Base-by-base conservation (phyloP, 2,113 vertebrate species). In the Enhydra lutris region DNA sequence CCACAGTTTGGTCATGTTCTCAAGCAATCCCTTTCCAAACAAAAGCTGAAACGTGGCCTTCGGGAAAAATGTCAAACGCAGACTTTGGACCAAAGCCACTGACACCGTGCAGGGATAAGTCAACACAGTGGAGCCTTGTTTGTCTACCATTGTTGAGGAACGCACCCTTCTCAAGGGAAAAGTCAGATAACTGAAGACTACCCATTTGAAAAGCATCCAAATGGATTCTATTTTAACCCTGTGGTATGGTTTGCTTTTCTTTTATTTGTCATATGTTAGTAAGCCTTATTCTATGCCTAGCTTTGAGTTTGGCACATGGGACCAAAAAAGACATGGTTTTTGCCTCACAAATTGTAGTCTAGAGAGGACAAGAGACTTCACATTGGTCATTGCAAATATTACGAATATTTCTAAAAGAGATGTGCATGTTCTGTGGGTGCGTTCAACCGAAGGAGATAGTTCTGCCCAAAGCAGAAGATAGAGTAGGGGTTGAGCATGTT, bases 11-110 rank as follows among this genome's bases (percentile, higher is more conserved):
- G 50, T 86, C 93, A 9, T 93, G 50, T 84, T 91, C 84, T 89
- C 94, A 94, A 69, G 63, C 87, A 97, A 94, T 97, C 94, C 83
- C 52, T 96, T 97, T 92, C 57, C 92, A 98, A 97, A 97, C 89
- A 96, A 97, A 97, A 97, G 71, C 95, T 95, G 63, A 67, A 76
- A 86, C 4, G 12, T 91, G 93, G 96, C 86, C 89, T 97, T 93
- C 20, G 14, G 91, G 84, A 47, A 84, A 97, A 97, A 98, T 97
- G 96, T 98, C 97, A 97, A 89, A 82, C 52, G 65, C 78, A 94
- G 67, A 91, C 73, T 85, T 92, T 42, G 80, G 65, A 50, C 39
- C 93, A 92, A 82, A 95, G 92, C 82, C 42, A 31, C 81, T 79
- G 91, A 76, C 14, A 31, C 69, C 47, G 7, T 93, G 36, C 93